Percentiles rank a stretch among this genome's conserved stretches.
phyloP scores from a whole-genome alignment of 2,113 vertebrate genomes.

The Brachirus orientalis region DNA sequence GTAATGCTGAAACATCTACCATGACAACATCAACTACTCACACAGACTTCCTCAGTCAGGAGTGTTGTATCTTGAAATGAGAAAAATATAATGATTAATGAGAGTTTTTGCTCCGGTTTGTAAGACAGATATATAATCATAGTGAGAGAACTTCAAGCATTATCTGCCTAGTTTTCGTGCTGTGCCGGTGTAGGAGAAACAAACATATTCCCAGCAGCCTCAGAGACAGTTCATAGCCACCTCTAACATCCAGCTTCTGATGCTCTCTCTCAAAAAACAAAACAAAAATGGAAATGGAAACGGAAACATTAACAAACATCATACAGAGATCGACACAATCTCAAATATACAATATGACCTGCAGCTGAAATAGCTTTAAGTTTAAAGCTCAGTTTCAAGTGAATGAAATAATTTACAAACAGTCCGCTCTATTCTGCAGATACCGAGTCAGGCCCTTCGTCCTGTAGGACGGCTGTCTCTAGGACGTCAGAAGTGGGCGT shows the following conservation, averaged over 20 bases:
- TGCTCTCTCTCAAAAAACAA: too few relatives aligned
- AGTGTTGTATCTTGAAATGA: too few relatives aligned
- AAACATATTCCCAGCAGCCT: conserved; percentile 18
- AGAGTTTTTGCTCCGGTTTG: conserved; percentile 4
- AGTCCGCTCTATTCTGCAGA: conserved; percentile 59
- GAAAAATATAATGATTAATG: too few relatives aligned
- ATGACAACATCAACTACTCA: neutral
- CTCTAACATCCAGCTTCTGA: conserved; percentile 13
- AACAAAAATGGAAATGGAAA: too few relatives aligned
- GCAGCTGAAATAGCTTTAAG: conserved; percentile 7
- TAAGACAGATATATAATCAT: conserved; percentile 1
- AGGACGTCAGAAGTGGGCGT: conserved; percentile 83
- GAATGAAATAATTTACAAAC: conserved; percentile 17
- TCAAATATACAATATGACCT: conserved; percentile 28
- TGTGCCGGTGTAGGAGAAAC: conserved; percentile 10
- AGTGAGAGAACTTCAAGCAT: conserved; percentile 56
- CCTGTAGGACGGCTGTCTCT: conserved; percentile 73
- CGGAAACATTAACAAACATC: conserved; percentile 4
- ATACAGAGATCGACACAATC: conserved; percentile 7
- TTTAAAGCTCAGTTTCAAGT: conserved; percentile 17
- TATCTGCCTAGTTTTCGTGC: conserved; percentile 30
- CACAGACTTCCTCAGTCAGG: neutral
- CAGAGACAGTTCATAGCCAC: conserved; percentile 13
- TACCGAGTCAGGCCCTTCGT: conserved; percentile 82
- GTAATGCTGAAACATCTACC: too few relatives aligned